Percentiles rank a stretch among this genome's conserved stretches.
Conservation (phyloP, 2,888 invertebrate species). For the Aphidius colemani region DNA sequence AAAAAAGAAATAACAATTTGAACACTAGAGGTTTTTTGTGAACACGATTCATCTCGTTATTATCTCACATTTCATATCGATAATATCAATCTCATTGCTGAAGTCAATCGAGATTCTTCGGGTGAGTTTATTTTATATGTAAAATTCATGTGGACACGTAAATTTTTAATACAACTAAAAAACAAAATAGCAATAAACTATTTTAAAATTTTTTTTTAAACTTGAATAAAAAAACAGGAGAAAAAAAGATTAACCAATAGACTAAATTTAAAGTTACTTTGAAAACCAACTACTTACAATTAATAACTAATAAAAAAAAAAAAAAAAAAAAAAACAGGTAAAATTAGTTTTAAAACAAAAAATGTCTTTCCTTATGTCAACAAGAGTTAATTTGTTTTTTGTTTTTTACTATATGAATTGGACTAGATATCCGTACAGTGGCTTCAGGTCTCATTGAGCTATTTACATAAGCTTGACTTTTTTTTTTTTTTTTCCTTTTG, state of each 20-base stretch:
- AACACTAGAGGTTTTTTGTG: conserved; percentile 44
- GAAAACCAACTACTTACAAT: too few species aligned
- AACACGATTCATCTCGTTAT: not conserved
- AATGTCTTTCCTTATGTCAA: conserved; percentile 12
- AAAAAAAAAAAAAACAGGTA: not conserved
- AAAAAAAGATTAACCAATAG: too few species aligned
- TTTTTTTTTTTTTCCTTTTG: not conserved
- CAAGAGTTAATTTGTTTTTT: conserved; percentile 5
- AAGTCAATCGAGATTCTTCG: too few species aligned
- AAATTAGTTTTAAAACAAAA: conserved; percentile 4
- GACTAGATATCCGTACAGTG: conserved; percentile 28
- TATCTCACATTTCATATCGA: conserved; percentile 8
- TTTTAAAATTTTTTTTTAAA: too few species aligned
- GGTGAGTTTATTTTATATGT: too few species aligned
- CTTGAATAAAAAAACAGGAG: too few species aligned
- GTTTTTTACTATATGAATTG: conserved; percentile 5
- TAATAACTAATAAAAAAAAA: not conserved
- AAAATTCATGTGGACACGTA: too few species aligned
- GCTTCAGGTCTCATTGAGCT: conserved; percentile 27
- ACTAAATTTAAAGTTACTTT: too few species aligned
- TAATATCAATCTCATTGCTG: too few species aligned
- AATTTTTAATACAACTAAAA: too few species aligned
- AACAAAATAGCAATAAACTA: too few species aligned
- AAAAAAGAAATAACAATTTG: conserved; percentile 49
- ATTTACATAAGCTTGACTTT: conserved; percentile 13